These are phyloP conservation scores for Mustelus asterias DNA, from an alignment of 2,113 vertebrate genomes.

Conservation along the genomic window DNA sequence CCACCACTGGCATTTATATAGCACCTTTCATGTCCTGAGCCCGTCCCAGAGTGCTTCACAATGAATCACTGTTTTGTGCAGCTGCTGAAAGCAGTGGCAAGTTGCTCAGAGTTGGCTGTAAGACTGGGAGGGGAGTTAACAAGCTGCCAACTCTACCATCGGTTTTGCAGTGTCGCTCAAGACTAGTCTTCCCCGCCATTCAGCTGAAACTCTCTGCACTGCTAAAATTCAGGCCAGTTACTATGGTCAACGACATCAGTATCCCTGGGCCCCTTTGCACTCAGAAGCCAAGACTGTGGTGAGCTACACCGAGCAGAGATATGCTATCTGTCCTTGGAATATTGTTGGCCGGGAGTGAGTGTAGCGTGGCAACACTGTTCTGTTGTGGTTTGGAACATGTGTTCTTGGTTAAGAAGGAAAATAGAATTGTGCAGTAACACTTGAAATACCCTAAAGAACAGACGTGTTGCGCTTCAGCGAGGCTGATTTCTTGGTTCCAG, in stretches of 20 bases:
- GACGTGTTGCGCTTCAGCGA: not conserved
- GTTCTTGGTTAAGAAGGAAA: constrained; percentile 20
- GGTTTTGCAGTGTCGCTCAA: not conserved
- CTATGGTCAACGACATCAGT: not conserved
- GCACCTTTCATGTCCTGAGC: not conserved
- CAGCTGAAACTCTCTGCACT: not conserved
- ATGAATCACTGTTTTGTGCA: not conserved
- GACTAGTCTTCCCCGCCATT: not conserved
- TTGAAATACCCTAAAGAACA: constrained; percentile 3
- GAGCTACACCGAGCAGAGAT: not conserved
- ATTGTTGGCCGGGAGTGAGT: not conserved
- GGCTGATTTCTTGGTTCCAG: not conserved
- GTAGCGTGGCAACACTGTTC: not conserved
- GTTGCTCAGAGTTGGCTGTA: not conserved
- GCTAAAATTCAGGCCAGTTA: not conserved
- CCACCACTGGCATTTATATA: not conserved
- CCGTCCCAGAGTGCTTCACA: not conserved
- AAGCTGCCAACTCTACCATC: not conserved
- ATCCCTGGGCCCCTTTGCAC: not conserved
- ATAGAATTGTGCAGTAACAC: not conserved
- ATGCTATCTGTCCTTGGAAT: not conserved
- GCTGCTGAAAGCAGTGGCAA: too few relatives aligned
- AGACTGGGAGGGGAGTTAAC: not conserved
- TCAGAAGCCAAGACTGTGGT: not conserved
- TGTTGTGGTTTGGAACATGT: constrained; percentile 3